Conservation (phyloP, 2,797 vertebrate genomes). For the Pygocentrus nattereri region DNA sequence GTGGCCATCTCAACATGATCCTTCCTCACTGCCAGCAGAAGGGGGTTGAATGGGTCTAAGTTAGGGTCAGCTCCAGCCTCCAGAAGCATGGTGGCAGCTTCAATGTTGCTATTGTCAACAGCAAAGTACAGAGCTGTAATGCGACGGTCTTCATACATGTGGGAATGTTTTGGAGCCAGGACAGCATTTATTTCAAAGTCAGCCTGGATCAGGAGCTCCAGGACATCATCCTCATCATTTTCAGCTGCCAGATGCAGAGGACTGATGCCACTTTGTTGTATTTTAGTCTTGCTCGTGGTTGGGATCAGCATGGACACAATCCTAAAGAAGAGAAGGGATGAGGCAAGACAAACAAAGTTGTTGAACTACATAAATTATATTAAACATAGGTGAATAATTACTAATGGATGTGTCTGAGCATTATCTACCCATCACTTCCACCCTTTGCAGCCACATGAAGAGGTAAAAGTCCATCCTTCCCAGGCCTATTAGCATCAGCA, state of each 20-base stretch:
- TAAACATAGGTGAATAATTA: slow-evolving; percentile 2
- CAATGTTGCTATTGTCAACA: slow-evolving; percentile 84
- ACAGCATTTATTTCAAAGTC: slow-evolving; percentile 85
- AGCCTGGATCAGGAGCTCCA: slow-evolving; percentile 84
- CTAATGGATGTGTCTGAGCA: no score
- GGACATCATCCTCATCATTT: slow-evolving; percentile 80
- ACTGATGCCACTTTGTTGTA: slow-evolving; percentile 85
- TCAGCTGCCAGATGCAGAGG: slow-evolving; percentile 90
- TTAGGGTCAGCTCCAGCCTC: slow-evolving; percentile 88
- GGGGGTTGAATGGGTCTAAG: slow-evolving; percentile 85
- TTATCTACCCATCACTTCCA: slow-evolving; percentile 80
- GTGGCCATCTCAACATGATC: slow-evolving; percentile 82
- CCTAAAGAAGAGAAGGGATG: slow-evolving; percentile 63
- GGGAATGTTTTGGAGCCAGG: slow-evolving; percentile 85
- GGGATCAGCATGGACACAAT: slow-evolving; percentile 86
- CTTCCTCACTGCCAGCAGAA: slow-evolving; percentile 87
- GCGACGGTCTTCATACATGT: slow-evolving; percentile 87
- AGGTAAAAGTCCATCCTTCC: slow-evolving; percentile 82
- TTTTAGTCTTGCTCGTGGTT: slow-evolving; percentile 79
- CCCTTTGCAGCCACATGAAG: slow-evolving; percentile 84
- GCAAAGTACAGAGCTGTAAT: slow-evolving; percentile 86
- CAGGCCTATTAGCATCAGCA: slow-evolving; percentile 84
- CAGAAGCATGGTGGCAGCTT: slow-evolving; percentile 82
- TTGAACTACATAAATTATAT: not conserved
- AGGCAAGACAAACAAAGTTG: not conserved